These are phyloP conservation scores for Felis catus DNA, from an alignment of 2,113 vertebrate genomes.

Conservation along the genomic window DNA sequence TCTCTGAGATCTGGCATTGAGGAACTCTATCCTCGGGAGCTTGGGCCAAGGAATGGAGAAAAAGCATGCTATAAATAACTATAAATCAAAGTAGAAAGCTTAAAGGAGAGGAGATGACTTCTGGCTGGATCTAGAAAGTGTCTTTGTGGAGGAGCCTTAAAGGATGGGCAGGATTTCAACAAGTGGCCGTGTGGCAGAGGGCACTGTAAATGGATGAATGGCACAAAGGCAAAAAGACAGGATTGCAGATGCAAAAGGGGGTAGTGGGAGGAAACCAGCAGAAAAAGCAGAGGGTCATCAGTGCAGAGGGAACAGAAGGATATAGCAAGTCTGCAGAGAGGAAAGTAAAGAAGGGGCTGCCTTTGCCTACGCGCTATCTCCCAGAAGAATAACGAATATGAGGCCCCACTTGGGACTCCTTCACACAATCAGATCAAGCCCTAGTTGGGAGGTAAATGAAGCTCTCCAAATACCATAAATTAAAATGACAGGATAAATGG, in stretches of 20 bases:
- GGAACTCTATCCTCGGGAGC: not conserved
- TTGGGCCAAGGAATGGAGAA: not conserved
- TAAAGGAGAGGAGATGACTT: not conserved
- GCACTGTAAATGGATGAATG: not conserved
- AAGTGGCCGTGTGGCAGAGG: not conserved
- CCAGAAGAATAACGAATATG: not conserved
- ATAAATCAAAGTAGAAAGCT: conserved; percentile 24
- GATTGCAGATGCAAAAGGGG: not conserved
- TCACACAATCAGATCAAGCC: not conserved
- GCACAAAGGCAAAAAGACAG: not conserved
- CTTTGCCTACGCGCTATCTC: not conserved
- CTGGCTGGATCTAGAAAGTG: not conserved
- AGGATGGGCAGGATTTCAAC: not conserved
- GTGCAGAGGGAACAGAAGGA: not conserved
- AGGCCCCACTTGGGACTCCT: not conserved
- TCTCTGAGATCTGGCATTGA: not conserved
- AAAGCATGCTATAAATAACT: conserved; percentile 23
- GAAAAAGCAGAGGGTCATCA: not conserved
- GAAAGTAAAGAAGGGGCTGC: not conserved
- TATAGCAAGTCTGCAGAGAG: rapidly evolving
- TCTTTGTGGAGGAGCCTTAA: not conserved
- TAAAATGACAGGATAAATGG: not conserved
- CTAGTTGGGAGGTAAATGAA: not conserved
- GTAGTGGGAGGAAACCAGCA: rapidly evolving
- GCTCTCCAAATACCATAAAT: not conserved